phyloP scores from a whole-genome alignment of 2,797 vertebrate species.

The Orientallactaga sibirica region DNA sequence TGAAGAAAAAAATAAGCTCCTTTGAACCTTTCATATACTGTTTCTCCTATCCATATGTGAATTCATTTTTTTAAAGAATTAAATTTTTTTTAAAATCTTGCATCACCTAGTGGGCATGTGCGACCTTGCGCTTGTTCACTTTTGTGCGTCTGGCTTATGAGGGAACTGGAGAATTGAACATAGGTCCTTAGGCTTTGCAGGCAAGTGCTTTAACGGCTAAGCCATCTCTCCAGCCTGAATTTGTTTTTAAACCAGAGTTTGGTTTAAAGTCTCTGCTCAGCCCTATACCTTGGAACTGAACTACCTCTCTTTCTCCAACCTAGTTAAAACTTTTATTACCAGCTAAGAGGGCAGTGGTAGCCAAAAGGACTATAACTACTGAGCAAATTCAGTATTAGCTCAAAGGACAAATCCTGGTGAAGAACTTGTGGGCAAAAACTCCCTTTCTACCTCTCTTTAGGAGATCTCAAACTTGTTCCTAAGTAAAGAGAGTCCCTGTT shows the following conservation, averaged over 20 bases:
- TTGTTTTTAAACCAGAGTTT: slow-evolving; percentile 11
- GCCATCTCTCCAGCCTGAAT: too few species aligned
- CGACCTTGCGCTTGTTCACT: too few species aligned
- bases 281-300: background rate
- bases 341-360: background rate
- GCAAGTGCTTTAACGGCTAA: too few species aligned
- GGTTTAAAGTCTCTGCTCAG: slow-evolving; percentile 5
- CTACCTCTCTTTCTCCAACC: background rate
- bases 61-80: background rate
- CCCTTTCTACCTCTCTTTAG: background rate
- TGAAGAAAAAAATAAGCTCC: slow-evolving; percentile 35
- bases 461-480: background rate
- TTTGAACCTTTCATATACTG: background rate
- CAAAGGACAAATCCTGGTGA: background rate
- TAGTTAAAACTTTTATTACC: background rate
- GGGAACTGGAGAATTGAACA: too few species aligned
- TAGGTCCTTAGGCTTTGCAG: too few species aligned
- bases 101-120: too few species aligned
- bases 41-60: background rate
- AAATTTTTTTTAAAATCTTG: too few species aligned
- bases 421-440: background rate
- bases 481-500: background rate
- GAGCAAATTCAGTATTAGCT: background rate
- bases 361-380: background rate
- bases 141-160: too few species aligned